Base-by-base conservation (phyloP, 1,140 invertebrate genomes). In the Glossosoma conforme region DNA sequence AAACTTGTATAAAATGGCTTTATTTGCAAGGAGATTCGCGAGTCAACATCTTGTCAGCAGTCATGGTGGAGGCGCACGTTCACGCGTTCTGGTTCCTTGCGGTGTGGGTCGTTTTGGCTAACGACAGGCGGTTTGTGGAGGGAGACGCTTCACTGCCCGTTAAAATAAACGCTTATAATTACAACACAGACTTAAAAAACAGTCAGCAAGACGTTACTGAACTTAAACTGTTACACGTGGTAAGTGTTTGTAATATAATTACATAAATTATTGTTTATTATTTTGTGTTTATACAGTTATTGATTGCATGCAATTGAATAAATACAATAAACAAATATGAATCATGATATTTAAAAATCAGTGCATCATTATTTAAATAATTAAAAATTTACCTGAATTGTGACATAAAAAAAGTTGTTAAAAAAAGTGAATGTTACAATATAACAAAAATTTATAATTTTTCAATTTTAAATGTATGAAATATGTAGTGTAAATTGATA, bases 221-320 rank as follows among this genome's bases (percentile, higher is more conserved):
- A 43, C 41, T 65, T 9, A 56, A 63, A 53, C 52, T 65, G 41
- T 25, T 63, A 2, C 63, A 65, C 40, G 58, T 65, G 52, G 63
- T 63, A 44, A 61, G 60, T 61, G 15, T 50, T 25, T 17, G 13
- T 2, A n/a, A 18, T 18, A 38, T 17, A 17, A 38, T 38, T 38
- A 17, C 18, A 38, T 17, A 15, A 11, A n/a, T 33, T 33, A 33
- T 33, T 11, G n/a, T 3, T 33, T 13, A 13, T 33, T 33, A 33
- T n/a, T 15, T 15, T 13, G 3, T 33, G 11, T n/a, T n/a, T n/a
- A n/a, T n/a, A n/a, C n/a, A n/a, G n/a, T n/a, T n/a, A n/a, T n/a
- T n/a, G n/a, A n/a, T n/a, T n/a, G n/a, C n/a, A n/a, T n/a, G n/a
- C n/a, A n/a, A n/a, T n/a, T n/a, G n/a, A n/a, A n/a, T n/a, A n/a